These are phyloP conservation scores for Psylliodes chrysocephalus DNA, from an alignment of 2,888 invertebrate species.

Conservation along the genomic window DNA sequence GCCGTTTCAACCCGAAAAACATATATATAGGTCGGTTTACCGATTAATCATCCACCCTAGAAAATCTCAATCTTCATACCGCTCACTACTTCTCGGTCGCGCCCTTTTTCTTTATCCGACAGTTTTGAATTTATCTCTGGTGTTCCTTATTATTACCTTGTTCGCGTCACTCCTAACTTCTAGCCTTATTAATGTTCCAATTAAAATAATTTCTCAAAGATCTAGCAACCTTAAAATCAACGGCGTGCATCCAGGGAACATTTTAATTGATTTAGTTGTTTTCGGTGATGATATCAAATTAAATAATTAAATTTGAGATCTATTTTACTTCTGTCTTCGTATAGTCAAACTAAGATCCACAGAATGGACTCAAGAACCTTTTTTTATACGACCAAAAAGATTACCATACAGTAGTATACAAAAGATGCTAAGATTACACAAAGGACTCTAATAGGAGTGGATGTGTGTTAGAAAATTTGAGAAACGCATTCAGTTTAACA, in stretches of 20 bases:
- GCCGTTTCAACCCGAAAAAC: neutral
- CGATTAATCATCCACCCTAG: conserved; percentile 12
- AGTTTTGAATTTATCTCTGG: conserved; percentile 22
- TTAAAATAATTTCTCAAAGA: conserved; percentile 23
- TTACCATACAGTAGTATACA: too few relatives aligned
- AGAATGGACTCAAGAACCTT: too few relatives aligned
- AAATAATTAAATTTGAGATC: too few relatives aligned
- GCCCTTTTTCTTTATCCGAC: conserved; percentile 22
- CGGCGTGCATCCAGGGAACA: neutral
- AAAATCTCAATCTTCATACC: conserved; percentile 17
- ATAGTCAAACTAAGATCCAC: too few relatives aligned
- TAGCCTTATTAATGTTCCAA: conserved; percentile 21
- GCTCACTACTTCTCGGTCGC: conserved; percentile 9
- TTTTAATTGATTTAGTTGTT: neutral
- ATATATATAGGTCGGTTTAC: neutral
- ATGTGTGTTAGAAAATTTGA: too few relatives aligned
- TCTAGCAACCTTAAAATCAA: neutral
- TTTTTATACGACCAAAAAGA: too few relatives aligned
- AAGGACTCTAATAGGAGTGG: too few relatives aligned
- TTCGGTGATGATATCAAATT: too few relatives aligned
- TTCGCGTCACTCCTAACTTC: conserved; percentile 11
- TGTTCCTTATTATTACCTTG: conserved; percentile 17
- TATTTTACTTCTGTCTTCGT: too few relatives aligned
- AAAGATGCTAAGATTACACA: too few relatives aligned
- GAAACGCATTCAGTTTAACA: too few relatives aligned